Percentiles rank a stretch among this genome's conserved stretches.
These are phyloP conservation scores for Meles meles DNA, from an alignment of 2,113 vertebrate genomes.

Conservation along the genomic window DNA sequence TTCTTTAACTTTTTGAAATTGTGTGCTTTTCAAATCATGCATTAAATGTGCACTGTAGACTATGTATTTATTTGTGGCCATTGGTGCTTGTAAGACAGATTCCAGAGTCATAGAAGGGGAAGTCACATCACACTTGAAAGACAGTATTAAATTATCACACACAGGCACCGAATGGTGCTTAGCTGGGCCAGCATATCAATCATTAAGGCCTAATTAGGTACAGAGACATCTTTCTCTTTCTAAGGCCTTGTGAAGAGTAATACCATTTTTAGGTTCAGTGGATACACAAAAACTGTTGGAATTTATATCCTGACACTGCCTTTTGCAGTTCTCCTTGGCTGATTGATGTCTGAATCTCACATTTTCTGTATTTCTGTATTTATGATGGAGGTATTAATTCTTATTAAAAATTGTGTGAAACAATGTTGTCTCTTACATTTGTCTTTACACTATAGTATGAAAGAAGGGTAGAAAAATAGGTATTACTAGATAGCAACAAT, in stretches of 20 bases:
- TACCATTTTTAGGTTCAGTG: background rate
- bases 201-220: background rate
- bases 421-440: background rate
- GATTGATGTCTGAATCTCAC: background rate
- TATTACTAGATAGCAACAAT: background rate
- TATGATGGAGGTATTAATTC: background rate
- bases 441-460: background rate
- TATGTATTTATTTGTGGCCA: background rate
- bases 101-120: background rate
- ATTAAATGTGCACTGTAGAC: constrained; percentile 18
- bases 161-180: background rate
- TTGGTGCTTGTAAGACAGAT: background rate
- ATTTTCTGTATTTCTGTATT: background rate
- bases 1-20: constrained; percentile 11
- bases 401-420: background rate
- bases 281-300: background rate
- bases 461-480: background rate
- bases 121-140: background rate
- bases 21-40: constrained; percentile 47
- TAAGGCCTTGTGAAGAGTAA: background rate
- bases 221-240: background rate
- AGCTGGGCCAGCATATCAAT: background rate
- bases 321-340: background rate
- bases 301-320: background rate
- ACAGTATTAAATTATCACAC: background rate